These are phyloP conservation scores for Rafetus swinhoei DNA, from an alignment of 2,113 vertebrate species.

Conservation along the genomic window DNA sequence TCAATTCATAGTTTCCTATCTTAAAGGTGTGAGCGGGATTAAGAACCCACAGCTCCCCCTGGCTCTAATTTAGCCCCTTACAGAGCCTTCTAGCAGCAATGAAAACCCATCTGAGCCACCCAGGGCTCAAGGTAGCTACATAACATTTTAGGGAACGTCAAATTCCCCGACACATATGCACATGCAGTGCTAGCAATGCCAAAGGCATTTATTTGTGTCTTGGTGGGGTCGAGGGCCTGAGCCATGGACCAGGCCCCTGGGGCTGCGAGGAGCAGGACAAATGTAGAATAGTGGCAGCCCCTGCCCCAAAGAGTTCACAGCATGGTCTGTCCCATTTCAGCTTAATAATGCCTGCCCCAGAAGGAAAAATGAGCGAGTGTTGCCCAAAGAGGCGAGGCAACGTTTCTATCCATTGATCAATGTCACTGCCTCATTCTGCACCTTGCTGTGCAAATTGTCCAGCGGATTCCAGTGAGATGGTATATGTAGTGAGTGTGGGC, in stretches of 20 bases:
- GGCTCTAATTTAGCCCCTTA: rapidly evolving
- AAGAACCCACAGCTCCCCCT: neutral
- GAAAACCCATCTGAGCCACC: neutral
- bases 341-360: neutral
- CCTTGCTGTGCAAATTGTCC: neutral
- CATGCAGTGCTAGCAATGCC: neutral
- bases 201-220: neutral
- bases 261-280: too few species aligned
- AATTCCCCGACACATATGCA: neutral
- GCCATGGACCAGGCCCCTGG: too few species aligned
- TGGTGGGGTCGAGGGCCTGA: neutral
- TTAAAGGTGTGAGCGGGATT: neutral
- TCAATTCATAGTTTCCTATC: too few species aligned
- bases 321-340: neutral
- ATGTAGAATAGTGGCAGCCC: rapidly evolving
- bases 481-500: too few species aligned
- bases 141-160: neutral
- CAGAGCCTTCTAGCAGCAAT: neutral
- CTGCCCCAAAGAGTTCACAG: rapidly evolving
- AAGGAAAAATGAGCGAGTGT: rapidly evolving
- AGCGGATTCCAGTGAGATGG: too few species aligned
- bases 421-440: rapidly evolving
- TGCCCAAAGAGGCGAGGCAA: rapidly evolving
- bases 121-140: too few species aligned
- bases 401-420: neutral